Base-by-base conservation (phyloP, 2,888 invertebrate species). In the Malacosoma neustria region DNA sequence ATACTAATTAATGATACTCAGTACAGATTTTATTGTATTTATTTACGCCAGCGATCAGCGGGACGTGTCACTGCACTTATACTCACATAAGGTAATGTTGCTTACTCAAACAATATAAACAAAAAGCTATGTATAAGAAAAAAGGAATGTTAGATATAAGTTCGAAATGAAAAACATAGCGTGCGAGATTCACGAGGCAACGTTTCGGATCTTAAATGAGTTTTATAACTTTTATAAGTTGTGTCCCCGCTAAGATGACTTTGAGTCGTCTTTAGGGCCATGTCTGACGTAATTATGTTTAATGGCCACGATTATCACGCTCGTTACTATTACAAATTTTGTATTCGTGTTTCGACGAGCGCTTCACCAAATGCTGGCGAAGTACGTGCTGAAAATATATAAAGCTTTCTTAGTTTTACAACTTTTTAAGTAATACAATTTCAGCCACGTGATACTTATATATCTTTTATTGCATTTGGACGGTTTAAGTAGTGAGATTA, bases 141-240 rank as follows among this genome's bases (percentile, higher is more conserved):
- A n/a, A n/a, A n/a, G n/a, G n/a, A n/a, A n/a, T n/a, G n/a, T n/a
- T n/a, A n/a, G n/a, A n/a, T n/a, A n/a, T 22, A 22, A 22, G 5
- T 22, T 22, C 22, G n/a, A 22, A 22, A 22, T 22, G 22, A 22
- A 22, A 33, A 41, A 48, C 37, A 30, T 39, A 42, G 42, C 42
- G 40, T 40, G 39, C 31, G 38, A 47, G 37, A 46, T 44, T 38
- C 40, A 33, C 39, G 34, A 45, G 46, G 45, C 35, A 44, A 43
- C 36, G 33, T 39, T 37, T 29, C 31, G 11, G 41, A 45, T 45
- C 48, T 49, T 42, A 61, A 74, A 72, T 60, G 68, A 71, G 66
- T 74, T 74, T 65, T 57, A 61, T 61, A 71, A 74, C 65, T 73
- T 72, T 61, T 64, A 59, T 54, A 65, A 66, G 60, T 61, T 62